Base-by-base conservation (phyloP, 1,140 invertebrate species). In the Penaeus japonicus region DNA sequence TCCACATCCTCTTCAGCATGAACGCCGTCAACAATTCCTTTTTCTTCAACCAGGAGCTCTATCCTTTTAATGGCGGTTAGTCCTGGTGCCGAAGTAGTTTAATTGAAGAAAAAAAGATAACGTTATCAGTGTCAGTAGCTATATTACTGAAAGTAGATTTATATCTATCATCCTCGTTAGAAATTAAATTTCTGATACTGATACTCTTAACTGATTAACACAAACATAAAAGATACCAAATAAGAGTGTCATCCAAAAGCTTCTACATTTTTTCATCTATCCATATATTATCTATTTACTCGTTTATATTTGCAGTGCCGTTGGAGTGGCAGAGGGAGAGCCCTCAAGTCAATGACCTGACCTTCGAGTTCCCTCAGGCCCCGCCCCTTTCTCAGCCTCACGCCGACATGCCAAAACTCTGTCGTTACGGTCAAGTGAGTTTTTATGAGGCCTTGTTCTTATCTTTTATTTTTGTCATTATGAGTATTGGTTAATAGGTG, bases 1-100 rank as follows among this genome's bases (percentile, higher is more conserved):
- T 97, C 93, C 97, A 96, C 87, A 93, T 98, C 2, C 95, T 96
- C 0, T 97, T 97, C 90, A 96, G 97, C 92, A 97, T 98, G 92
- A 97, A 97, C 90, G 93, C 94, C 10, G 95, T 96, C 79, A 95
- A 97, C 91, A 97, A 97, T 92, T 94, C 94, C 0, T 94, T 96
- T 84, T 97, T 96, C 91, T 96, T 97, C 92, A 94, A 95, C 79
- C 93, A 94, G 53, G 93, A 94, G 54, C 93, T 95, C 20, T 97
- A 96, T 54, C 78, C 85, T 3, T 75, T 53, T 27, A 75, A 73
- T 32, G 78, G 24, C 32, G 78, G 85, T 87, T 22, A 81, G 79
- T 80, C 18, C 18, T 70, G 39, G 39, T 5, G 39, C 0, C 12
- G 39, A 47, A 47, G 5, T 47, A 47, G 39, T 12, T 12, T 0